Base-by-base conservation (phyloP, 1,140 invertebrate species). In the Drosophila setifemur region DNA sequence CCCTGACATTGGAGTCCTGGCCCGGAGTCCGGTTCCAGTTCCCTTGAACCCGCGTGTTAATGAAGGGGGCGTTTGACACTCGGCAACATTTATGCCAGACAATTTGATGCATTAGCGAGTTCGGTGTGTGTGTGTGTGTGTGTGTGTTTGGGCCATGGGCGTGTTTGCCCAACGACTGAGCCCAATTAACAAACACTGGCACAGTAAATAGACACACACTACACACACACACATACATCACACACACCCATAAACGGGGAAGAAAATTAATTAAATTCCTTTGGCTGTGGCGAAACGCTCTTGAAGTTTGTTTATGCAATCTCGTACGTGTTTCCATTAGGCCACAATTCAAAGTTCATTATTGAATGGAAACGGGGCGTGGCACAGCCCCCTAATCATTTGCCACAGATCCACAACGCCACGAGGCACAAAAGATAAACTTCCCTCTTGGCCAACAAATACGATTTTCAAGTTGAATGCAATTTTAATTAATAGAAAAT, bases 401-500 rank as follows among this genome's bases (percentile, higher is more conserved):
- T 12, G 37, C 16, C 12, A 16, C 33, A 37, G 14, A 37, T 37
- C 33, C 33, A 37, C 8, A 16, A 9, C 9, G 4, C 8, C 8
- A 44, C 8, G 44, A 11, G 47, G 71, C 43, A 43, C 43, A 49
- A 26, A 19, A 74, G 54, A 71, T 83, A 85, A 85, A 53, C 54
- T 57, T 66, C 18, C 44, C 33, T 48, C 19, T 50, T 39, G 21
- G 48, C 40, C 81, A 79, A 86, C 81, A 76, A 86, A 86, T 76
- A 86, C 72, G 57, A 76, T 86, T 88, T 88, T 88, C 83, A 88
- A 88, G 66, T 72, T 88, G 83, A 88, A 88, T 88, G 83, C 83
- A 88, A 88, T 88, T 88, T 88, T 88, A 88, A 88, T 88, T 88
- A 88, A 88, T 88, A 78, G 83, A 81, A 88, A 88, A 88, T 83